Evolutionary conservation across 2,888 invertebrate species (phyloP).

Genomic region (Pammene fasciana): DNA sequence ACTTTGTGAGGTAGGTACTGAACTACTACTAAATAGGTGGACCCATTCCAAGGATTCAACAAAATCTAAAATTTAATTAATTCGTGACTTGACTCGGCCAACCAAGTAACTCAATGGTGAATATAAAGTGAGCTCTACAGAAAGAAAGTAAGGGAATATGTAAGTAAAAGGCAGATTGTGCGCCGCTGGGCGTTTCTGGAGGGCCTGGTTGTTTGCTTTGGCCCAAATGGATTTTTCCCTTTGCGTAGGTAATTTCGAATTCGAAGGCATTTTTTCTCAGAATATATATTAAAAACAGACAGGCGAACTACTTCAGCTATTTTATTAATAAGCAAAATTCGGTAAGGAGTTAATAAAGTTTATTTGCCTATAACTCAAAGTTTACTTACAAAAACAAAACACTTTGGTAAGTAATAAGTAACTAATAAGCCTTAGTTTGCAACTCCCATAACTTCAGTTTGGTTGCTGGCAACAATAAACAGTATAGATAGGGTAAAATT

Average conservation of each 20-base stretch:
- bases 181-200: conserved; percentile 12
- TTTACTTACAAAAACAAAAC: too few relatives aligned
- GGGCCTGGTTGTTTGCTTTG: conserved; percentile 12
- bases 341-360: too few relatives aligned
- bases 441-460: too few relatives aligned
- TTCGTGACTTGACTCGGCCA: conserved; percentile 3
- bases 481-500: too few relatives aligned
- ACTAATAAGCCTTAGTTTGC: too few relatives aligned
- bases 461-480: too few relatives aligned
- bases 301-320: too few relatives aligned
- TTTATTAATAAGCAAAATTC: too few relatives aligned
- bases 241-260: conserved; percentile 12
- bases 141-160: conserved; percentile 4
- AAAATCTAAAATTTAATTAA: conserved; percentile 13
- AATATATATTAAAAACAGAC: too few relatives aligned
- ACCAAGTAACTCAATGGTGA: conserved; percentile 10
- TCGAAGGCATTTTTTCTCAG: not conserved
- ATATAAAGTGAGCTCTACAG: conserved; percentile 17
- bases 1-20: not conserved
- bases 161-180: conserved; percentile 18
- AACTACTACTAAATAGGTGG: not conserved
- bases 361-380: too few relatives aligned
- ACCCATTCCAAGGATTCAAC: too few relatives aligned
- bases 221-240: not conserved
- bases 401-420: too few relatives aligned